phyloP scores from a whole-genome alignment of 2,888 invertebrate genomes.

The Temnothorax unifasciatus region DNA sequence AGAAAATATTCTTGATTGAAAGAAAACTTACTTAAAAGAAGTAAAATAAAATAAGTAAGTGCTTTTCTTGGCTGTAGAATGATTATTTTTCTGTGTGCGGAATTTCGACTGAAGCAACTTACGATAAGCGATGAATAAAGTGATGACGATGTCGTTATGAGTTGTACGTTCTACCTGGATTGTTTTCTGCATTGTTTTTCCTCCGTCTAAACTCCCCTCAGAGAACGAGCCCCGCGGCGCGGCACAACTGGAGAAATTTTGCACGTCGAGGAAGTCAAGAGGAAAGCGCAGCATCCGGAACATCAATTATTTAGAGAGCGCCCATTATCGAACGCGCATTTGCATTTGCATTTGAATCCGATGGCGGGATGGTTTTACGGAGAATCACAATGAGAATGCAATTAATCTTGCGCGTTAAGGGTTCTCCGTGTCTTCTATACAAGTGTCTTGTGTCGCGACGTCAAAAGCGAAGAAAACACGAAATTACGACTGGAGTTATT shows the following conservation, averaged over 20 bases:
- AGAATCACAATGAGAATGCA: not conserved
- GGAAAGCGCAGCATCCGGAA: not conserved
- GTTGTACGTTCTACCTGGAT: too few species aligned
- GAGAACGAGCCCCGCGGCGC: too few species aligned
- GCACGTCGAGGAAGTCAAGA: slow-evolving; percentile 14
- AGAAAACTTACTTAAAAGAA: too few species aligned
- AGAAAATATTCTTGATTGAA: too few species aligned
- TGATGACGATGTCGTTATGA: too few species aligned
- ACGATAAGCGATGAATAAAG: too few species aligned
- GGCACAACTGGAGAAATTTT: not conserved
- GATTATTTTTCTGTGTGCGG: too few species aligned
- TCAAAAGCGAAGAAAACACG: not conserved
- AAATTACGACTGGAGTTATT: not conserved
- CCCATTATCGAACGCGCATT: not conserved
- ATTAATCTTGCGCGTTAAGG: not conserved
- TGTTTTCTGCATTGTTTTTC: too few species aligned
- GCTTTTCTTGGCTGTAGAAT: too few species aligned
- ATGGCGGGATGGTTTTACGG: not conserved
- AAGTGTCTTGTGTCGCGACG: not conserved
- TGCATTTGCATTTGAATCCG: slow-evolving; percentile 12
- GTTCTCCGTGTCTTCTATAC: not conserved
- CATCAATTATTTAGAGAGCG: not conserved
- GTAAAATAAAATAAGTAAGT: too few species aligned
- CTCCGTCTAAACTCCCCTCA: too few species aligned
- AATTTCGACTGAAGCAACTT: too few species aligned